phyloP scores from a whole-genome alignment of 2,888 invertebrate species.

The Lycocerus yunnanus region DNA sequence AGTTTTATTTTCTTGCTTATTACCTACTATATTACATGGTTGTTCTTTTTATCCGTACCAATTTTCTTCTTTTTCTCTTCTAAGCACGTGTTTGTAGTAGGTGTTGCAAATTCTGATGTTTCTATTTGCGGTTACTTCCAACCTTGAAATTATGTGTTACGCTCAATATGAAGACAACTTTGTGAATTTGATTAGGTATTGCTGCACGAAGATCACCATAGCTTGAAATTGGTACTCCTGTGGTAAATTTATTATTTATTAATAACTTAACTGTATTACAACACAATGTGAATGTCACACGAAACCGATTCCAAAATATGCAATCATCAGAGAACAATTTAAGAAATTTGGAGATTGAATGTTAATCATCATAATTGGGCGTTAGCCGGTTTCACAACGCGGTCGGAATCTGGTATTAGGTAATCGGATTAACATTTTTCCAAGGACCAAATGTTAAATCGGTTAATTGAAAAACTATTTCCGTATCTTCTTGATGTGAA shows the following conservation, averaged over 20 bases:
- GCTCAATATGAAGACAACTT: neutral
- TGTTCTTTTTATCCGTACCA: neutral
- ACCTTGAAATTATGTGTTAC: neutral
- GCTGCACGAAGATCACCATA: neutral
- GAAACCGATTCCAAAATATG: neutral
- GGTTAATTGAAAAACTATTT: neutral
- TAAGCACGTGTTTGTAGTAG: neutral
- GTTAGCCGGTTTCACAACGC: neutral
- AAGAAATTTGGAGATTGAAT: neutral
- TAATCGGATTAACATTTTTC: neutral
- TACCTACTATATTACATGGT: neutral
- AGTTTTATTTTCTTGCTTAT: neutral
- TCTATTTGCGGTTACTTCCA: neutral
- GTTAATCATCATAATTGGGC: neutral
- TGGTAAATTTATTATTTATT: neutral
- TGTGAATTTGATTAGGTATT: neutral
- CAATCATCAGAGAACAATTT: neutral
- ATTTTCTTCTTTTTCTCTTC: neutral
- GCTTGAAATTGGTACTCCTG: neutral
- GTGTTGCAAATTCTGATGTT: neutral
- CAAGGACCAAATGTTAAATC: neutral
- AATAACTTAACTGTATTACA: neutral
- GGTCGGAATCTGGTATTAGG: neutral
- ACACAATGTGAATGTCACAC: neutral
- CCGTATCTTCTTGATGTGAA: neutral